These are phyloP conservation scores for Cyclopterus lumpus DNA, from an alignment of 2,797 vertebrate species.

Conservation along the genomic window DNA sequence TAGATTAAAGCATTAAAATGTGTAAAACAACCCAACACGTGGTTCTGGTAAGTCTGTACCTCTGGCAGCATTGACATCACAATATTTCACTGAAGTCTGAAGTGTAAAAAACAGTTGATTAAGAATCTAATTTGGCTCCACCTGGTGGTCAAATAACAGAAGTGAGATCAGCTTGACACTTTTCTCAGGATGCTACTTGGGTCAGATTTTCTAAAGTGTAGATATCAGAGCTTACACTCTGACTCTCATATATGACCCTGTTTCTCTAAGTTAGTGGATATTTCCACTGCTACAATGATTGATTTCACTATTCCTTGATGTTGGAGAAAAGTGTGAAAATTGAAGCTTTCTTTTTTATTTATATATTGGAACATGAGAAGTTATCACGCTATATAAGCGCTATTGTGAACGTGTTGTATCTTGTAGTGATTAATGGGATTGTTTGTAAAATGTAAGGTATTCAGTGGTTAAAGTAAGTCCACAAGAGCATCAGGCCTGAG, in stretches of 20 bases:
- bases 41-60: background rate
- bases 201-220: background rate
- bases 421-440: background rate
- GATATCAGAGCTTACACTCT: background rate
- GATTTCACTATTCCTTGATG: too few species aligned
- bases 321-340: too few species aligned
- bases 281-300: background rate
- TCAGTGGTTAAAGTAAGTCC: background rate
- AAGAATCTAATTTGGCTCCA: background rate
- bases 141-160: conserved; percentile 21
- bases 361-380: background rate
- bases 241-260: background rate
- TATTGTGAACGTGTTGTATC: background rate
- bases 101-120: background rate
- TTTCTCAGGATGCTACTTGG: background rate
- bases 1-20: background rate
- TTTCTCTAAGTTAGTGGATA: background rate
- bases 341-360: background rate
- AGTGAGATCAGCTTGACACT: background rate
- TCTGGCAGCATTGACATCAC: background rate
- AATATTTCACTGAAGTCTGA: background rate
- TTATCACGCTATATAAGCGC: background rate
- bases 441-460: background rate
- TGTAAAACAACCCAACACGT: background rate
- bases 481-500: background rate